Percentiles rank a stretch among this genome's conserved stretches.
Conservation (phyloP, 2,888 invertebrate species). For the Drosophila mettleri region DNA sequence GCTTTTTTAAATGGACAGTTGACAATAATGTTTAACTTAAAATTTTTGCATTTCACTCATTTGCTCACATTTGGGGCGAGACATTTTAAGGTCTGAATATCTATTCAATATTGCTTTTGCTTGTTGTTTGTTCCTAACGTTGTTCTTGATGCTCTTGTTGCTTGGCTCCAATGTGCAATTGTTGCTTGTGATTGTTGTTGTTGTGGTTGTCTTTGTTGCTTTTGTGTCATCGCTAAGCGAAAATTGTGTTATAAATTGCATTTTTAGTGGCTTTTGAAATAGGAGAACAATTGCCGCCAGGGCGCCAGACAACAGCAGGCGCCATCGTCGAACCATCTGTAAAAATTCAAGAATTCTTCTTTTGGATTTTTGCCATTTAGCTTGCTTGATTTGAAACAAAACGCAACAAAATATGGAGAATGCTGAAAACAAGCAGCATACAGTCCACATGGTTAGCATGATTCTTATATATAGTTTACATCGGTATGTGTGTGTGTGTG, state of each 20-base stretch:
- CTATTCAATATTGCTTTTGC: conserved; percentile 34
- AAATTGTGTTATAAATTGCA: conserved; percentile 25
- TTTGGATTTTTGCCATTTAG: conserved; percentile 31
- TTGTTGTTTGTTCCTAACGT: conserved; percentile 26
- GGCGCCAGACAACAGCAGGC: conserved; percentile 78
- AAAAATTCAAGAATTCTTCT: conserved; percentile 76
- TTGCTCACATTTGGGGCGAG: conserved; percentile 69
- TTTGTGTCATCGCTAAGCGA: conserved; percentile 40
- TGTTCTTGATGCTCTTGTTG: conserved; percentile 43
- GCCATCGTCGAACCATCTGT: conserved; percentile 81
- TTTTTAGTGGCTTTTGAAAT: conserved; percentile 64
- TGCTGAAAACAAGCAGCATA: conserved; percentile 35
- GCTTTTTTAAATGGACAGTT: conserved; percentile 61
- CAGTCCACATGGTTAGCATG: conserved; percentile 56
- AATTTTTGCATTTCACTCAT: conserved; percentile 46
- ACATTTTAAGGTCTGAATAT: conserved; percentile 33
- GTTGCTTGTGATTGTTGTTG: conserved; percentile 21
- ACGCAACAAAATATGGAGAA: conserved; percentile 49
- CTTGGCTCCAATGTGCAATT: conserved; percentile 34
- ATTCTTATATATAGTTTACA: conserved; percentile 43
- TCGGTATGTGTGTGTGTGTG: conserved; percentile 6
- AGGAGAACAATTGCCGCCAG: conserved; percentile 77
- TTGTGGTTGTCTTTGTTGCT: conserved; percentile 36
- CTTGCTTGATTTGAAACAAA: conserved; percentile 34
- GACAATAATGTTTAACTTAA: conserved; percentile 44